phyloP scores from a whole-genome alignment of 2,113 vertebrate genomes.

The Corythoichthys haematopterus region DNA sequence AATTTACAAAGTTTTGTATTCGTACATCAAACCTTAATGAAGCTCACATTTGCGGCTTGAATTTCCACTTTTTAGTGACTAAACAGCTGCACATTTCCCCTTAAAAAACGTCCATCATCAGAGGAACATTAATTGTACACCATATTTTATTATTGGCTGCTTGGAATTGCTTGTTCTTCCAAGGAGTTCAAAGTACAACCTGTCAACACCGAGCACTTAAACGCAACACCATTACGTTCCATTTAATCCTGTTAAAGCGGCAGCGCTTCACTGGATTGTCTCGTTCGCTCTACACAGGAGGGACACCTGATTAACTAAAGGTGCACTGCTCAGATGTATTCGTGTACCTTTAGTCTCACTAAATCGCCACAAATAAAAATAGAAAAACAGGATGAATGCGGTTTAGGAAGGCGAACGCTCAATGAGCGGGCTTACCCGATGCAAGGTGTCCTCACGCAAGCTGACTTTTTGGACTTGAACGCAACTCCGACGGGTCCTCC shows the following conservation, averaged over 20 bases:
- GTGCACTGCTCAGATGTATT: not conserved
- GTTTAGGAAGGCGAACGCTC: not conserved
- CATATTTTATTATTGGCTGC: not conserved
- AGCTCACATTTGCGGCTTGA: not conserved
- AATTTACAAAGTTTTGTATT: no score
- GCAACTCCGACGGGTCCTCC: not conserved
- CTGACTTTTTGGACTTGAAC: not conserved
- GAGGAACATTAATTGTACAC: not conserved
- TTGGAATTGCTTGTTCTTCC: not conserved
- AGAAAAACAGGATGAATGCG: not conserved
- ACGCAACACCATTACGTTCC: slow-evolving; percentile 45
- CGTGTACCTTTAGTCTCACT: not conserved
- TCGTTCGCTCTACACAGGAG: slow-evolving; percentile 24
- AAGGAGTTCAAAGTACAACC: slow-evolving; percentile 38
- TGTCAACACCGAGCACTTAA: not conserved
- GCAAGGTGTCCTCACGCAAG: slow-evolving; percentile 13
- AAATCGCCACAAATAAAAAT: not conserved
- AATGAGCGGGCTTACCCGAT: slow-evolving; percentile 28
- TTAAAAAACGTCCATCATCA: not conserved
- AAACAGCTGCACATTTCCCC: not conserved
- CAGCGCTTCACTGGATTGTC: slow-evolving; percentile 55
- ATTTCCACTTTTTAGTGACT: not conserved
- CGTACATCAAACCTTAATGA: not conserved
- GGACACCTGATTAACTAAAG: slow-evolving; percentile 24
- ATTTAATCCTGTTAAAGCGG: slow-evolving; percentile 47